Evolutionary conservation across 2,888 invertebrate genomes (phyloP).

Genomic region (Drosophila rubida): DNA sequence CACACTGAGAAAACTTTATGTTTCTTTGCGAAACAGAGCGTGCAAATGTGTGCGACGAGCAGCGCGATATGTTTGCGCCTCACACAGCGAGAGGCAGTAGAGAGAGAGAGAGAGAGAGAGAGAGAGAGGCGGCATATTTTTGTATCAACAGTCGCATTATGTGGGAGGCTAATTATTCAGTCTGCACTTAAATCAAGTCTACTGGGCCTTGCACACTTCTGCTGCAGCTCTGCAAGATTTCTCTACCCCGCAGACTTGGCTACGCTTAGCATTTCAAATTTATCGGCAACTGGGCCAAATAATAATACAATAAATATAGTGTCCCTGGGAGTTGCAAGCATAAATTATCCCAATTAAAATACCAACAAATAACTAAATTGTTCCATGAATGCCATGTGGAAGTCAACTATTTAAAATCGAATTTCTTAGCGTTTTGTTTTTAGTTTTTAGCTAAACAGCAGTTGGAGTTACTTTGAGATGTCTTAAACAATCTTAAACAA

Average conservation of each 20-base stretch:
- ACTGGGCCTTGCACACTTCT: not conserved
- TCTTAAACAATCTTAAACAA: too few relatives aligned
- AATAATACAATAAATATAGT: not conserved
- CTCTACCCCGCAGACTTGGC: not conserved
- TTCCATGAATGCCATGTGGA: too few relatives aligned
- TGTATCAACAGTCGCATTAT: constrained; percentile 7
- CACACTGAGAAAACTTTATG: constrained; percentile 9
- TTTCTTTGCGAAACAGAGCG: constrained; percentile 15
- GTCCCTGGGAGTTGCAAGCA: not conserved
- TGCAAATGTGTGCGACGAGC: not conserved
- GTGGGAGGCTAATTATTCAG: constrained; percentile 13
- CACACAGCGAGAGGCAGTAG: too few relatives aligned
- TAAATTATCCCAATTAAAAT: not conserved
- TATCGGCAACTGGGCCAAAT: not conserved
- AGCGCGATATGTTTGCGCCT: not conserved
- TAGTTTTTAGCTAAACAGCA: too few relatives aligned
- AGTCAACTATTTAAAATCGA: too few relatives aligned
- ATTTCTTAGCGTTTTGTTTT: too few relatives aligned
- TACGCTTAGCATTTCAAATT: not conserved
- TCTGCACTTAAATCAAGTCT: constrained; percentile 16
- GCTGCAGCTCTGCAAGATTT: not conserved
- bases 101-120: not conserved
- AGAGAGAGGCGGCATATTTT: not conserved
- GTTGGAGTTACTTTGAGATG: too few relatives aligned
- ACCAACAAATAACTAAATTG: not conserved